phyloP scores from a whole-genome alignment of 92 coral and sea anemone species.

The Pocillopora grandis region DNA sequence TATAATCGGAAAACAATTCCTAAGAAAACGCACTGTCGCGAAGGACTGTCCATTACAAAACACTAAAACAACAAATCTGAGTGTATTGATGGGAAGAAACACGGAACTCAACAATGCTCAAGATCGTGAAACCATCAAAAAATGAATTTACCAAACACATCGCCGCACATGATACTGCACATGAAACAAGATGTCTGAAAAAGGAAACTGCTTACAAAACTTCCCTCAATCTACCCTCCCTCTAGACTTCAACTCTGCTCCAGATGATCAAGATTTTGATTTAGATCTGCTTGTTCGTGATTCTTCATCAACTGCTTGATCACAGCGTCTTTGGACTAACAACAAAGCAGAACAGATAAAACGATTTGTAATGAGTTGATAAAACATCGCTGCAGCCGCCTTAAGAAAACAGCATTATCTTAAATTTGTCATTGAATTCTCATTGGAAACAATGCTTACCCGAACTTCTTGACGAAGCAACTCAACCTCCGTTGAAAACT shows the following conservation, averaged over 20 bases:
- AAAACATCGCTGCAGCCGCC: not conserved
- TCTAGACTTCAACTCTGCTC: not conserved
- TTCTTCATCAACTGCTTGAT: constrained; percentile 30
- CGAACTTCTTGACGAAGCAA: constrained; percentile 68
- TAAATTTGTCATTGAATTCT: not conserved
- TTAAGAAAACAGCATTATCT: too few relatives aligned
- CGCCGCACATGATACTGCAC: too few relatives aligned
- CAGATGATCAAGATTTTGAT: not conserved
- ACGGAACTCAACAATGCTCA: too few relatives aligned
- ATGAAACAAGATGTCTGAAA: too few relatives aligned
- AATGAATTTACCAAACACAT: too few relatives aligned
- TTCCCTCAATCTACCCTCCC: not conserved
- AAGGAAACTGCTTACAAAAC: too few relatives aligned
- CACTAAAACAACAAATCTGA: too few relatives aligned
- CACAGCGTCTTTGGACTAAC: constrained; percentile 18
- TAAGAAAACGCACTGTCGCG: not conserved
- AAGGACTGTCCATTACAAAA: not conserved
- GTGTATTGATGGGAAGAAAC: too few relatives aligned
- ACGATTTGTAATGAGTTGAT: not conserved
- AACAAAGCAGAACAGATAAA: not conserved
- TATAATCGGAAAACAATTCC: not conserved
- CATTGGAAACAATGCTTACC: constrained; percentile 34
- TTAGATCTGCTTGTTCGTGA: not conserved
- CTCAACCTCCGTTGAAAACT: constrained; percentile 51
- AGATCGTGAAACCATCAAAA: too few relatives aligned